These are phyloP conservation scores for Aphelenchoides avenae DNA, from an alignment of 1,140 invertebrate species.

Conservation along the genomic window DNA sequence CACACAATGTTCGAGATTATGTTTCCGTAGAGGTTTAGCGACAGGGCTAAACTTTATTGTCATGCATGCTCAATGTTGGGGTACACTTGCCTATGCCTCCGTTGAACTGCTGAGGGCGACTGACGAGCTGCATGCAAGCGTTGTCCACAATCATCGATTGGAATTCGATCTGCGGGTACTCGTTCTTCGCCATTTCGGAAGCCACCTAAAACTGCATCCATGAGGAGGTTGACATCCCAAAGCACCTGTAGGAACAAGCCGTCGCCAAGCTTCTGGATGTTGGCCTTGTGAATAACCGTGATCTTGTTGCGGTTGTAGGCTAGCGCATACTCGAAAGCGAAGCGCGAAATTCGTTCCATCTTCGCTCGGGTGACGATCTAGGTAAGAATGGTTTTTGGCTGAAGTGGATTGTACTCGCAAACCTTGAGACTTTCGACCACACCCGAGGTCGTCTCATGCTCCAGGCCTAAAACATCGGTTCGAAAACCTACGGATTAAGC, in stretches of 20 bases:
- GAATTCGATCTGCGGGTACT: constrained; percentile 51
- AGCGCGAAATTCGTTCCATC: constrained; percentile 84
- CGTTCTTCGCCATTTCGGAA: constrained; percentile 35
- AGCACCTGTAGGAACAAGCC: constrained; percentile 48
- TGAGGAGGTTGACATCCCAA: not conserved
- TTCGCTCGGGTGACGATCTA: constrained; percentile 82
- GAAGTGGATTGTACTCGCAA: too few species aligned
- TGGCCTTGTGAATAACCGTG: constrained; percentile 96
- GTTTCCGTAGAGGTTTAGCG: constrained; percentile 93
- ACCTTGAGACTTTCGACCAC: constrained; percentile 90
- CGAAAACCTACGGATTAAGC: constrained; percentile 1
- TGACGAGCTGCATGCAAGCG: constrained; percentile 76
- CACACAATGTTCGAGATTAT: constrained; percentile 95
- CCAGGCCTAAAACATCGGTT: constrained; percentile 84
- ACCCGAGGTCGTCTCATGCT: constrained; percentile 88
- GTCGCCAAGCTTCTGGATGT: constrained; percentile 67
- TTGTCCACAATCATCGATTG: constrained; percentile 50
- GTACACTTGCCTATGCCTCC: too few species aligned
- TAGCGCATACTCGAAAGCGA: constrained; percentile 90
- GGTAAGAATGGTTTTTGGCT: constrained; percentile 61
- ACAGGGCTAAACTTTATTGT: too few species aligned
- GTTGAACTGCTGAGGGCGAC: constrained; percentile 91
- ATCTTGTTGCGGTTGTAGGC: constrained; percentile 82
- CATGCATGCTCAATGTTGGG: too few species aligned
- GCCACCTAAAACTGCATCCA: constrained; percentile 13